Evolutionary conservation across 2,113 vertebrate species (phyloP).

Genomic region (Eudyptes chrysolophus): DNA sequence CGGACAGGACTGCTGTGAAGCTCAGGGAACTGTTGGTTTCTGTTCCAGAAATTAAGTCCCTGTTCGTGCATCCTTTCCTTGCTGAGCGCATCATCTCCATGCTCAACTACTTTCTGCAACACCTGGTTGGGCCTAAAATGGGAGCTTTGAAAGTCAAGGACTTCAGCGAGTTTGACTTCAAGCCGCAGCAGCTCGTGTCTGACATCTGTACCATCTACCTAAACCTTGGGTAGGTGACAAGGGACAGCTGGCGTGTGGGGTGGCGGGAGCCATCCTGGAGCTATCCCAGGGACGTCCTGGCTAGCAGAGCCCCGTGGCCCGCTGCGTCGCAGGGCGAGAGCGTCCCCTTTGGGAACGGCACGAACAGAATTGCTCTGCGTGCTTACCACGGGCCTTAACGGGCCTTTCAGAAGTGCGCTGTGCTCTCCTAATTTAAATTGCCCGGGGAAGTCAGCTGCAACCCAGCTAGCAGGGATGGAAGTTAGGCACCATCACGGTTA

Average conservation of each 20-base stretch:
- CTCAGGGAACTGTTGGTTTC: neutral
- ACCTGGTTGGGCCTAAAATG: constrained; percentile 98
- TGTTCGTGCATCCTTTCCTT: constrained; percentile 95
- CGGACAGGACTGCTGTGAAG: neutral
- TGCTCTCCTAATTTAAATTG: too few relatives aligned
- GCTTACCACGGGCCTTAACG: rapidly evolving
- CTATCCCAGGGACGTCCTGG: neutral
- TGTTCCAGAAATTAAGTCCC: constrained; percentile 88
- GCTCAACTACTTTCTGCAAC: constrained; percentile 98
- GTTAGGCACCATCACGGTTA: rapidly evolving
- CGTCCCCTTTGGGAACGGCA: rapidly evolving
- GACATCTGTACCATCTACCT: constrained; percentile 99
- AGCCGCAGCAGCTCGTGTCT: constrained; percentile 95
- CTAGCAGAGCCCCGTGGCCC: neutral
- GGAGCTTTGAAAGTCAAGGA: constrained; percentile 98
- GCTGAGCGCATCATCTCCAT: constrained; percentile 98
- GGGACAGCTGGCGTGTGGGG: neutral
- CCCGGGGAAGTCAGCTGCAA: neutral
- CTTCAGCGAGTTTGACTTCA: constrained; percentile 99
- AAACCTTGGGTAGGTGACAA: constrained; percentile 86
- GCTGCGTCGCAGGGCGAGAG: neutral
- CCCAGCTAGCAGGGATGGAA: neutral
- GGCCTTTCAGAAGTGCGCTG: neutral
- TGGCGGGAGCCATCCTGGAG: neutral
- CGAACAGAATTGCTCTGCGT: rapidly evolving